These are phyloP conservation scores for Acronicta psi DNA, from an alignment of 2,888 invertebrate species.

Conservation along the genomic window DNA sequence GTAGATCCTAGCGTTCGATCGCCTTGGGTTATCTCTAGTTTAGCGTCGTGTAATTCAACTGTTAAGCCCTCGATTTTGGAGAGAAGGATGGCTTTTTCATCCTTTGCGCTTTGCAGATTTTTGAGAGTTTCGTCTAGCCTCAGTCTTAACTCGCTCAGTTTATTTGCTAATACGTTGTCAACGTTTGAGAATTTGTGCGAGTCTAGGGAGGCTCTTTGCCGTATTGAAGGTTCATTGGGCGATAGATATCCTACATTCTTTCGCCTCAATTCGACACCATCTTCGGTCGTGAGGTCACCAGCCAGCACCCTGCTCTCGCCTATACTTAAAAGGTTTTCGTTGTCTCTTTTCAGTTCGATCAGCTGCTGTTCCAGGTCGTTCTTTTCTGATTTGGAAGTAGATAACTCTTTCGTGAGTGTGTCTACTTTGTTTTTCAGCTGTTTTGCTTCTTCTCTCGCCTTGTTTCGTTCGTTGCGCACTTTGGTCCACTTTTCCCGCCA, in stretches of 20 bases:
- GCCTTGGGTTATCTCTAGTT: constrained; percentile 77
- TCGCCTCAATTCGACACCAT: constrained; percentile 80
- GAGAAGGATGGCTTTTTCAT: constrained; percentile 80
- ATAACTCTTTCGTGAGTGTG: constrained; percentile 92
- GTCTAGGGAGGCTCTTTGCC: constrained; percentile 82
- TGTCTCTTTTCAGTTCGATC: constrained; percentile 93
- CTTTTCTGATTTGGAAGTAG: constrained; percentile 93
- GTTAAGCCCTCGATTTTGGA: constrained; percentile 80
- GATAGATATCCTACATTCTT: constrained; percentile 72
- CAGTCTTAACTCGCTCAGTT: constrained; percentile 78
- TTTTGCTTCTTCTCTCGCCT: constrained; percentile 96
- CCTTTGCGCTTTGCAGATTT: constrained; percentile 79
- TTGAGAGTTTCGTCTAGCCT: constrained; percentile 80
- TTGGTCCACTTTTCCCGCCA: constrained; percentile 99
- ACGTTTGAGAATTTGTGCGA: constrained; percentile 84
- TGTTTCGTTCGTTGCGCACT: constrained; percentile 96
- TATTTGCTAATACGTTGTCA: constrained; percentile 81
- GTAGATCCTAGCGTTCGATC: constrained; percentile 83
- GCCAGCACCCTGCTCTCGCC: constrained; percentile 82
- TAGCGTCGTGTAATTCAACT: constrained; percentile 78
- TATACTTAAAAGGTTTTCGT: constrained; percentile 92
- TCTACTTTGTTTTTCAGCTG: constrained; percentile 95
- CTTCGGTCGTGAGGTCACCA: constrained; percentile 78
- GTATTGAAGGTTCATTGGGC: constrained; percentile 70
- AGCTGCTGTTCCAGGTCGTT: constrained; percentile 94